phyloP scores from a whole-genome alignment of 2,888 invertebrate genomes.

The Meliscaeva auricollis region DNA sequence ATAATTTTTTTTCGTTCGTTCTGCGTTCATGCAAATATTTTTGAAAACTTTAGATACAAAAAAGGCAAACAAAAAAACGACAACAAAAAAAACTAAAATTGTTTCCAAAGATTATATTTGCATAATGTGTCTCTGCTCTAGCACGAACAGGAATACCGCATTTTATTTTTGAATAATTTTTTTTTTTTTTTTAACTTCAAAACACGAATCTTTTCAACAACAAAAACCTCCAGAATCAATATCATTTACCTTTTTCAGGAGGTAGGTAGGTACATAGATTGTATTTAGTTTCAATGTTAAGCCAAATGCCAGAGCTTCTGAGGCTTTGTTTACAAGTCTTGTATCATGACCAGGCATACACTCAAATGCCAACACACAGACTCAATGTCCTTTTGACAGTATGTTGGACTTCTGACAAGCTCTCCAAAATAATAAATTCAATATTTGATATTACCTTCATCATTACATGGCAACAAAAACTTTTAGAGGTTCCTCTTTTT shows the following conservation, averaged over 20 bases:
- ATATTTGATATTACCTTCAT: constrained; percentile 51
- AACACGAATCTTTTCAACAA: constrained; percentile 17
- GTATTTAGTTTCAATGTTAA: constrained; percentile 36
- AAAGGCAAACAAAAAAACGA: neutral
- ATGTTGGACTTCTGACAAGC: constrained; percentile 42
- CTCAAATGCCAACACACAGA: neutral
- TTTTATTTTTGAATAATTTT: constrained; percentile 63
- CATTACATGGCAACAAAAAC: constrained; percentile 26
- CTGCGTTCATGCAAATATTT: constrained; percentile 34
- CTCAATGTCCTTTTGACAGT: constrained; percentile 46
- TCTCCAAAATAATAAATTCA: constrained; percentile 63
- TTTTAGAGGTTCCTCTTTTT: constrained; percentile 14
- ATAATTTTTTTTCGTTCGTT: constrained; percentile 15
- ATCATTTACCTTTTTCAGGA: neutral
- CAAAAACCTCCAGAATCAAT: neutral
- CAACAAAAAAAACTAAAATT: neutral
- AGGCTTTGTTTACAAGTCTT: constrained; percentile 1
- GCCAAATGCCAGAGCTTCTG: constrained; percentile 23
- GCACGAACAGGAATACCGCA: constrained; percentile 34
- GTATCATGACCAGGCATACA: neutral
- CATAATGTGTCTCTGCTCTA: constrained; percentile 50
- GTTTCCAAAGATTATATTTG: constrained; percentile 47
- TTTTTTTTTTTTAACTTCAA: neutral
- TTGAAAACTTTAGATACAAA: constrained; percentile 27
- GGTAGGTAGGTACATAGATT: no score